phyloP scores from a whole-genome alignment of 35 echinoderm and acorn worm genomes.

The Diadema setosum region DNA sequence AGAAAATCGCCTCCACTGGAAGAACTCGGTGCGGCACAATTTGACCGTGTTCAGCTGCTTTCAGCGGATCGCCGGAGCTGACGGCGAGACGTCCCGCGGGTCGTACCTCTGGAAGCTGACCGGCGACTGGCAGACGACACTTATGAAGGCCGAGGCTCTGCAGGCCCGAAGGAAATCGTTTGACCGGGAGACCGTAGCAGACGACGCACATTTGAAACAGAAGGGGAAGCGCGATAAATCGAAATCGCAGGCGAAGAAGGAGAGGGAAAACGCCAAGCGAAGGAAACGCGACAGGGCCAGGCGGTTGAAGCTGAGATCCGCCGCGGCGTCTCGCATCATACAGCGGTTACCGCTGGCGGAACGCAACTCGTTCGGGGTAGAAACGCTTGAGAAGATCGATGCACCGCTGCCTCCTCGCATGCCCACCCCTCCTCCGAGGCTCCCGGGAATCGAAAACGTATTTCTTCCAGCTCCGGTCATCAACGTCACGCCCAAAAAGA shows the following conservation, averaged over 20 bases:
- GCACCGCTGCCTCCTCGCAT: not conserved
- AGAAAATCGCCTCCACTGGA: conserved; percentile 59
- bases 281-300: not conserved
- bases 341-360: not conserved
- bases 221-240: not conserved
- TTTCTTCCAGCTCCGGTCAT: not conserved
- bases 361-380: not conserved
- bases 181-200: not conserved
- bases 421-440: not conserved
- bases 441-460: not conserved
- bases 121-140: not conserved
- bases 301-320: not conserved
- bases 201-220: not conserved
- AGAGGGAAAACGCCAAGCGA: not conserved
- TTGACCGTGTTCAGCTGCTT: conserved; percentile 46
- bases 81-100: not conserved
- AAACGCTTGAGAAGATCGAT: not conserved
- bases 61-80: not conserved
- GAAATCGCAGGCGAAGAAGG: not conserved
- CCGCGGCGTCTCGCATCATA: not conserved
- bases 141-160: not conserved
- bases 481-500: not conserved
- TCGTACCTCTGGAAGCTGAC: not conserved
- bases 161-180: not conserved
- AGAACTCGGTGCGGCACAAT: conserved; percentile 65